phyloP scores from a whole-genome alignment of 2,113 vertebrate genomes.

The Erythrolamprus reginae region DNA sequence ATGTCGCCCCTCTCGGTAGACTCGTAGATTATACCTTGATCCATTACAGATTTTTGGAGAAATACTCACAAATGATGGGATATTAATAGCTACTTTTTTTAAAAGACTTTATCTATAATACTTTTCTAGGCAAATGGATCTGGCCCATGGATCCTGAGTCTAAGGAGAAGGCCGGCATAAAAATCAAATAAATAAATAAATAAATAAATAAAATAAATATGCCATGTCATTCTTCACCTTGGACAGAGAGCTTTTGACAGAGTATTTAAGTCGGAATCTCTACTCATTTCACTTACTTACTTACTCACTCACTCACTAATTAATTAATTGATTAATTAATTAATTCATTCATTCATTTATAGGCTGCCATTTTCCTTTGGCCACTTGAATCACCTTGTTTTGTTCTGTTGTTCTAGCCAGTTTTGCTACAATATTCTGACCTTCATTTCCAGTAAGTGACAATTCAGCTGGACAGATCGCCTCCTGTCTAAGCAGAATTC shows the following conservation, averaged over 20 bases:
- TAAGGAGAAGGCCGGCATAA: too few species aligned
- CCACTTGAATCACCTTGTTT: constrained; percentile 24
- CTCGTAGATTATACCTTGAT: constrained; percentile 26
- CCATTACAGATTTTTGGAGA: constrained; percentile 55
- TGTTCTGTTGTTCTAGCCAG: not conserved
- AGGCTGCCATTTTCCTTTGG: too few species aligned
- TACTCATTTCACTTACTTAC: too few species aligned
- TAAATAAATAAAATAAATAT: too few species aligned
- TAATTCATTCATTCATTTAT: too few species aligned
- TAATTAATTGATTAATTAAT: too few species aligned
- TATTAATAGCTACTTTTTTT: constrained; percentile 48
- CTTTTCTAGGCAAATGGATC: constrained; percentile 33
- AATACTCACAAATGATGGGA: constrained; percentile 52
- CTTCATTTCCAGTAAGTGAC: constrained; percentile 3
- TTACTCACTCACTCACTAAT: too few species aligned
- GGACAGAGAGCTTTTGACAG: constrained; percentile 17
- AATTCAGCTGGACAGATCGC: not conserved
- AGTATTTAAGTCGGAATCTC: constrained; percentile 26
- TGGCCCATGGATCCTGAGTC: constrained; percentile 38
- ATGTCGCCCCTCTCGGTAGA: too few species aligned
- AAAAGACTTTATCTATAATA: constrained; percentile 29
- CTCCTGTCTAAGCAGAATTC: constrained; percentile 26
- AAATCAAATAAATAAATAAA: too few species aligned
- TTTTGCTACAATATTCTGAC: constrained; percentile 17
- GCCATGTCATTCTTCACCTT: constrained; percentile 33